Percentiles rank a stretch among this genome's conserved stretches.
Evolutionary conservation across 2,113 vertebrate genomes (phyloP).

Genomic region (Columba livia): DNA sequence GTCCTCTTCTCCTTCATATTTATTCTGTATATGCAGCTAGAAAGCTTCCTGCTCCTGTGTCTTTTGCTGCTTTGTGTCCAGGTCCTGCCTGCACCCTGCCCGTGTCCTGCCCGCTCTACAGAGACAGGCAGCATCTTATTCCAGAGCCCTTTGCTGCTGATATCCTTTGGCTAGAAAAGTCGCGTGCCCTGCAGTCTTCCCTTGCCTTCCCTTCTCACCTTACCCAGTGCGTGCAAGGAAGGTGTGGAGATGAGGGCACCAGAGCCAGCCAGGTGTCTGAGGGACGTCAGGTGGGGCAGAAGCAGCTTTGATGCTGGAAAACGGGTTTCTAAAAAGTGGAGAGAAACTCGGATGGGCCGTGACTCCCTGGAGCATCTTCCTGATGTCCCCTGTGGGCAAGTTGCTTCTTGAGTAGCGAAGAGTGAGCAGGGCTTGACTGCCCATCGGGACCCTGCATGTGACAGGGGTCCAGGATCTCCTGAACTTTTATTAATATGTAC

Average conservation of each 20-base stretch:
- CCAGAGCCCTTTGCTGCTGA: not conserved
- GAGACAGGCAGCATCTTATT: not conserved
- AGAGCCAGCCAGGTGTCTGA: not conserved
- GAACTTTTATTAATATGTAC: conserved; percentile 61
- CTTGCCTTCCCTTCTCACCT: not conserved
- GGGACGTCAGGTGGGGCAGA: not conserved
- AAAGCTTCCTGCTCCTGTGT: not conserved
- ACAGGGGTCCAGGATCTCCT: not conserved
- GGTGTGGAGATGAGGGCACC: not conserved
- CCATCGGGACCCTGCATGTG: not conserved
- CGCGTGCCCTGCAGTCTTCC: not conserved
- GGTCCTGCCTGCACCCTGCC: not conserved
- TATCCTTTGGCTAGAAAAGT: not conserved
- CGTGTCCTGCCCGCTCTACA: not conserved
- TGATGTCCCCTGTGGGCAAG: not conserved
- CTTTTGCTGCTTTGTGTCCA: not conserved
- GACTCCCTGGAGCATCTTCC: not conserved
- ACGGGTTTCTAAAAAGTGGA: not conserved
- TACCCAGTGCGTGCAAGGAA: fast-evolving
- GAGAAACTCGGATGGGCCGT: not conserved
- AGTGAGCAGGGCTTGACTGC: not conserved
- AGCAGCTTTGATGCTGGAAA: not conserved
- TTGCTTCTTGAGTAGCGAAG: not conserved
- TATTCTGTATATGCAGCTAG: not conserved
- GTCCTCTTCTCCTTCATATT: not conserved